Evolutionary conservation across 2,888 invertebrate species (phyloP), one percentile per base, ranked within the genome.

Genomic region (Perithous albicinctus): DNA sequence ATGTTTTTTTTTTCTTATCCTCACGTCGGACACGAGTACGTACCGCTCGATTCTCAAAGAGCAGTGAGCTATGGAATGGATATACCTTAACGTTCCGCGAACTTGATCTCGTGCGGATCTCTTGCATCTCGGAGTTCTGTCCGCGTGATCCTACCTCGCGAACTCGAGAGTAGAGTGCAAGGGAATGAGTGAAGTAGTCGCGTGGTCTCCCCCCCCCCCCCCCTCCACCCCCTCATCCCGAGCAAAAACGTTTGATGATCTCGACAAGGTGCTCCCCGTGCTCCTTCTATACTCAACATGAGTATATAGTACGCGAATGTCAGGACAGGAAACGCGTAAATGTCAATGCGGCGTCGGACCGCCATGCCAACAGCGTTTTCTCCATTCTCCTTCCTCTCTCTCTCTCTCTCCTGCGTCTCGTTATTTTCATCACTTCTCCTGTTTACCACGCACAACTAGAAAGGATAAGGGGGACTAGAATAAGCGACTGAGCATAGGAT

Each of bases 281-380:
- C 61, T 38, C 32, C 20, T 20, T 20, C 61, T 38, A 35, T 51
- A 20, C 51, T 48, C 38, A 35, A 8, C 32, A 3, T 12, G 48
- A 51, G 38, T 56, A 29, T 56, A 29, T 15, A 38, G 54, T 54
- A 74, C 78, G 83, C 83, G 87, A 87, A 86, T 85, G 87, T 61
- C 85, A 85, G 79, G 59, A 56, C 69, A 69, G 69, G 67, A 64
- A 82, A 83, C 78, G 66, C 59, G 75, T 48, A 79, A 87, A 85
- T 86, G 84, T 80, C 86, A 86, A 87, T 87, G 85, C 80, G 78
- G 80, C 59, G 46, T 80, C 82, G 54, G 12, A 20, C 20, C 61
- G 29, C 54, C 15, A 20, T 41, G 69, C 69, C 69, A 69, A 54
- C 54, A 15, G 51, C 38, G 38, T 26, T 56, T 54, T 38, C 35